These are phyloP conservation scores for Daboia siamensis DNA, from an alignment of 2,113 vertebrate genomes.

Conservation along the genomic window DNA sequence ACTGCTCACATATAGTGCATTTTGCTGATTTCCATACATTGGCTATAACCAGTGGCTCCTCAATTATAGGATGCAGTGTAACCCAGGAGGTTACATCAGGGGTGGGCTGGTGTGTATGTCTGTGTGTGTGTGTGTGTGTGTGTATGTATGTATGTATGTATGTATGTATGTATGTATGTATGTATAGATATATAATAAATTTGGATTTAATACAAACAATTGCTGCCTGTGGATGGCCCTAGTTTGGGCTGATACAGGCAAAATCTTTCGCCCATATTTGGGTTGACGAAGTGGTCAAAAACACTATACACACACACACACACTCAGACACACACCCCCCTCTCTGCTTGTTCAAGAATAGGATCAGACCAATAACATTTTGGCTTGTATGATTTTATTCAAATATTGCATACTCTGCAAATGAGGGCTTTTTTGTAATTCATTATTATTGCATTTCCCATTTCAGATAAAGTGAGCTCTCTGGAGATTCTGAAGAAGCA, in stretches of 20 bases:
- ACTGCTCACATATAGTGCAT: not conserved
- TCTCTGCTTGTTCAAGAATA: not conserved
- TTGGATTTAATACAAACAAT: too few species aligned
- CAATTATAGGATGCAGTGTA: not conserved
- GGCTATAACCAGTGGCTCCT: not conserved
- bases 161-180: too few species aligned
- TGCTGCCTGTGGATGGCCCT: too few species aligned
- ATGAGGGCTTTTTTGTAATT: constrained; percentile 28
- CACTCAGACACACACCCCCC: too few species aligned
- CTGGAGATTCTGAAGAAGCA: not conserved
- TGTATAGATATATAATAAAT: too few species aligned
- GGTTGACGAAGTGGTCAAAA: too few species aligned
- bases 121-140: too few species aligned
- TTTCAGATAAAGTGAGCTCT: constrained; percentile 6
- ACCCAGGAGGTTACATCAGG: not conserved
- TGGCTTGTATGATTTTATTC: constrained; percentile 46
- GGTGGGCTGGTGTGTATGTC: not conserved
- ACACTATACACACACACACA: too few species aligned
- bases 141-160: too few species aligned
- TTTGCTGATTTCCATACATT: not conserved
- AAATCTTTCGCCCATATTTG: too few species aligned
- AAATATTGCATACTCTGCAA: constrained; percentile 39
- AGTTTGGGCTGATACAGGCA: too few species aligned
- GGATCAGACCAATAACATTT: constrained; percentile 19
- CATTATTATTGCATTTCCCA: constrained; percentile 12